phyloP scores from a whole-genome alignment of 2,797 vertebrate genomes.

The Leuciscus waleckii region DNA sequence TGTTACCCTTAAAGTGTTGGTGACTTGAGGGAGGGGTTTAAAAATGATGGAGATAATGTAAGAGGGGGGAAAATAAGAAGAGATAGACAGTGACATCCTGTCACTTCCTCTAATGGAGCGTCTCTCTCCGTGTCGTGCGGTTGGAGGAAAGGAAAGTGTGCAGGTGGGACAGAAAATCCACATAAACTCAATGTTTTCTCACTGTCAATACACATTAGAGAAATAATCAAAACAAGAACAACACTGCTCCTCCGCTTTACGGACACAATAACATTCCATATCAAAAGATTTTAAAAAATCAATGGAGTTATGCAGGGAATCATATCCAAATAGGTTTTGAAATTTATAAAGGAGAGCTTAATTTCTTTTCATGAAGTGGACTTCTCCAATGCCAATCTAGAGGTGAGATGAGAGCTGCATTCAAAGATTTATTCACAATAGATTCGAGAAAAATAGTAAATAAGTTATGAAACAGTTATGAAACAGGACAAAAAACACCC shows the following conservation, averaged over 20 bases:
- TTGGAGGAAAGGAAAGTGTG: constrained; percentile 15
- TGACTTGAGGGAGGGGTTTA: constrained; percentile 33
- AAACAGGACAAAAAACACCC: too few relatives aligned
- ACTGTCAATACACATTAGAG: constrained; percentile 74
- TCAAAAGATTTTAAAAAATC: constrained; percentile 66
- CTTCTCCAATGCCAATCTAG: not conserved
- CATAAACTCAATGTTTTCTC: constrained; percentile 67
- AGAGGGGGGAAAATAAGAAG: constrained; percentile 54
- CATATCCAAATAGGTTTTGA: constrained; percentile 46
- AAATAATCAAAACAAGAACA: constrained; percentile 66
- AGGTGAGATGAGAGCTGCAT: constrained; percentile 27
- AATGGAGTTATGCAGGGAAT: constrained; percentile 61
- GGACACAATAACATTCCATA: constrained; percentile 63
- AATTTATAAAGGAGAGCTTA: constrained; percentile 35
- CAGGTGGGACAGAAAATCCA: constrained; percentile 60
- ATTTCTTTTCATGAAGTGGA: constrained; percentile 19
- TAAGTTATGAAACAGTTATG: not conserved
- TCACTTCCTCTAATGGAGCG: constrained; percentile 68
- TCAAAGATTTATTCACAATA: not conserved
- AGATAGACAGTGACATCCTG: constrained; percentile 32
- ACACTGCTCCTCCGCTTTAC: constrained; percentile 59
- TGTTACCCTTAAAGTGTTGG: constrained; percentile 75
- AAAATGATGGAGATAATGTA: constrained; percentile 55
- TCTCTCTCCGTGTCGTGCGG: constrained; percentile 20
- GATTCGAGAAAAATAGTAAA: not conserved